Percentiles rank a stretch among this genome's conserved stretches.
Evolutionary conservation across 2,888 invertebrate genomes (phyloP).

Genomic region (Teleogryllus oceanicus): DNA sequence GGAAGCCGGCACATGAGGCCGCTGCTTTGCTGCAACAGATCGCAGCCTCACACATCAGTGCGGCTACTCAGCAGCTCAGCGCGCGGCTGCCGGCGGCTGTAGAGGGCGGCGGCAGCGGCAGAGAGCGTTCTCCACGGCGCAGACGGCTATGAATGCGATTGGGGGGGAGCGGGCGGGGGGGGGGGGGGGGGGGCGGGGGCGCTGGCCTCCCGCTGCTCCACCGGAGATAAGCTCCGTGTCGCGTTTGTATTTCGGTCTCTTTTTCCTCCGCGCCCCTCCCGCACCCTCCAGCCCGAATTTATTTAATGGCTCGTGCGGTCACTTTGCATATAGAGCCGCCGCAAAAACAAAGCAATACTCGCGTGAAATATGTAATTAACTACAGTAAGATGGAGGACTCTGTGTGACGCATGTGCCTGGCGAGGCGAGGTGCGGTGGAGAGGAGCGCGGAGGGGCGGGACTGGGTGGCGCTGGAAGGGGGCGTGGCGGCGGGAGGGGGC

Average conservation of each 20-base stretch:
- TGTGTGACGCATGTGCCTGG: not conserved
- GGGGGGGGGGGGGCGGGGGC: too few species aligned
- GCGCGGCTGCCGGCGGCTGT: not conserved
- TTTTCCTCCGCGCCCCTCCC: not conserved
- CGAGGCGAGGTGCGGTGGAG: not conserved
- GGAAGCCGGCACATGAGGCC: too few species aligned
- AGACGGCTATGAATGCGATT: not conserved
- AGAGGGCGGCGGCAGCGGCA: not conserved
- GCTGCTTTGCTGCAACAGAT: not conserved
- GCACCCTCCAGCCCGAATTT: not conserved
- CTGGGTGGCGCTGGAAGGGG: not conserved
- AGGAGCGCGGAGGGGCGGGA: not conserved
- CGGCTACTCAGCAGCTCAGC: not conserved
- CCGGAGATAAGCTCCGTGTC: conserved; percentile 6
- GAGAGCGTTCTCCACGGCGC: too few species aligned
- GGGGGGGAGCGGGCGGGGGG: not conserved
- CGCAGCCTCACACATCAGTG: conserved; percentile 1
- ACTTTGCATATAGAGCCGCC: not conserved
- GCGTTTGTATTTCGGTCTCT: conserved; percentile 7
- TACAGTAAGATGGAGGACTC: not conserved
- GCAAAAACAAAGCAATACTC: conserved; percentile 18
- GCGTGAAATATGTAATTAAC: conserved; percentile 18
- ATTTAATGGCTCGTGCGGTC: conserved; percentile 18
- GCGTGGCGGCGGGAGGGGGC: not conserved
- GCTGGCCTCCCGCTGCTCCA: not conserved